Conservation (phyloP, 2,888 invertebrate genomes). For the Neocrepidodera transversa region DNA sequence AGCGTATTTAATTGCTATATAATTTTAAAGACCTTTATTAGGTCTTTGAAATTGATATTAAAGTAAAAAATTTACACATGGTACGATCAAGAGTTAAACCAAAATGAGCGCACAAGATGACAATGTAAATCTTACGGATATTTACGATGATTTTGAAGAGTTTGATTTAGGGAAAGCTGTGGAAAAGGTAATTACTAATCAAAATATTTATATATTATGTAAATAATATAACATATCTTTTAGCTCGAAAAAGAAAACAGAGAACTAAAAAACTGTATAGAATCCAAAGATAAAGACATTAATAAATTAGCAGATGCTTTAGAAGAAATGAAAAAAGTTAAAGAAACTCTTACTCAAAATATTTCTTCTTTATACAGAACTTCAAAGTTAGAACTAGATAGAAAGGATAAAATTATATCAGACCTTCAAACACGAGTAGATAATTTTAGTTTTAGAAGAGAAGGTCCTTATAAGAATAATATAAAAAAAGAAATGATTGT, state of each 20-base stretch:
- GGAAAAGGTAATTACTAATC: slow-evolving; percentile 42
- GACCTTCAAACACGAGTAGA: slow-evolving; percentile 59
- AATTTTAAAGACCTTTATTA: no score
- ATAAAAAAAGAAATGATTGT: not conserved
- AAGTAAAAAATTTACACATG: no score
- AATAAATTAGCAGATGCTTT: slow-evolving; percentile 45
- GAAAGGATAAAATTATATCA: slow-evolving; percentile 61
- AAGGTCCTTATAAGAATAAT: not conserved
- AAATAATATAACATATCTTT: slow-evolving; percentile 39
- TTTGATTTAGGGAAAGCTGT: slow-evolving; percentile 31
- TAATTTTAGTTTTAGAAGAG: slow-evolving; percentile 50
- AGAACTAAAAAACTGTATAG: slow-evolving; percentile 20
- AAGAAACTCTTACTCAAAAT: slow-evolving; percentile 57
- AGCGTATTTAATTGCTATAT: no score
- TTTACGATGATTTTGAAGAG: slow-evolving; percentile 23
- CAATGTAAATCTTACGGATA: not conserved
- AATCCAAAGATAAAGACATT: slow-evolving; percentile 20
- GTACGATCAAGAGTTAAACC: not conserved
- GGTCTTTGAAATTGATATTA: no score
- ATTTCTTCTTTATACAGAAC: slow-evolving; percentile 62
- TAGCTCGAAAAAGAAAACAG: slow-evolving; percentile 51
- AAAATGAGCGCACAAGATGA: not conserved
- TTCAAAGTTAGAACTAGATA: slow-evolving; percentile 60
- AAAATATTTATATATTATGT: slow-evolving; percentile 6
- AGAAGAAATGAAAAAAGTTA: slow-evolving; percentile 48